Conservation (phyloP, 2,113 vertebrate species). For the Onychostoma macrolepis region DNA sequence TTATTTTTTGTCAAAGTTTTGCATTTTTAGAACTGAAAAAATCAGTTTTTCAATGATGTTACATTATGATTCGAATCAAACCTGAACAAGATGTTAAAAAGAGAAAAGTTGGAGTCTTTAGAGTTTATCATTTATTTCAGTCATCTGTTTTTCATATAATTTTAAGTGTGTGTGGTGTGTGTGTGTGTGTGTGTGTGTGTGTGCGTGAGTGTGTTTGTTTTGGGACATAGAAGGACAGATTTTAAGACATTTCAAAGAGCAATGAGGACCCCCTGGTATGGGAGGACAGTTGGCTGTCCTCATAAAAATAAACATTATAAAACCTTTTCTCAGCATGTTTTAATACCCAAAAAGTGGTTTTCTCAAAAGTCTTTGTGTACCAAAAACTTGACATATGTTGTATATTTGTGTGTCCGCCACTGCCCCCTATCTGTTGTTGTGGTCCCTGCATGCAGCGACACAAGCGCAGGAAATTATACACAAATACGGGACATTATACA, state of each 20-base stretch:
- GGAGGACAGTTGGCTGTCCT: slow-evolving; percentile 25
- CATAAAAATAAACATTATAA: no score
- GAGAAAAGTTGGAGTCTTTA: no score
- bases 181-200: no score
- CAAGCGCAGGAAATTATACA: neutral
- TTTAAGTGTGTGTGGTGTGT: no score
- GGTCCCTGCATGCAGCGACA: neutral
- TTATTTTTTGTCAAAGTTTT: no score
- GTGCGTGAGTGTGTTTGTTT: neutral
- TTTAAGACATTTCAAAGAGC: neutral
- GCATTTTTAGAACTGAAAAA: no score
- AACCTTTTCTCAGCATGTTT: no score
- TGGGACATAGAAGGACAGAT: neutral
- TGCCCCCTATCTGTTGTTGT: slow-evolving; percentile 18
- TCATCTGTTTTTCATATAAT: no score
- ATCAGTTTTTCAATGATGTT: no score
- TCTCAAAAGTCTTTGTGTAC: slow-evolving; percentile 11
- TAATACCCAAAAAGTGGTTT: slow-evolving; percentile 25
- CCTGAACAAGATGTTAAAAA: no score
- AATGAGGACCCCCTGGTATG: neutral
- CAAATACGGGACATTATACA: neutral
- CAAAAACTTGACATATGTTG: slow-evolving; percentile 28
- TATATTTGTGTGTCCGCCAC: slow-evolving; percentile 22
- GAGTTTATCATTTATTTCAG: no score
- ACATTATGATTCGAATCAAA: no score